Conservation (phyloP, 2,797 vertebrate species). For the Chaetodon trifasciatus region DNA sequence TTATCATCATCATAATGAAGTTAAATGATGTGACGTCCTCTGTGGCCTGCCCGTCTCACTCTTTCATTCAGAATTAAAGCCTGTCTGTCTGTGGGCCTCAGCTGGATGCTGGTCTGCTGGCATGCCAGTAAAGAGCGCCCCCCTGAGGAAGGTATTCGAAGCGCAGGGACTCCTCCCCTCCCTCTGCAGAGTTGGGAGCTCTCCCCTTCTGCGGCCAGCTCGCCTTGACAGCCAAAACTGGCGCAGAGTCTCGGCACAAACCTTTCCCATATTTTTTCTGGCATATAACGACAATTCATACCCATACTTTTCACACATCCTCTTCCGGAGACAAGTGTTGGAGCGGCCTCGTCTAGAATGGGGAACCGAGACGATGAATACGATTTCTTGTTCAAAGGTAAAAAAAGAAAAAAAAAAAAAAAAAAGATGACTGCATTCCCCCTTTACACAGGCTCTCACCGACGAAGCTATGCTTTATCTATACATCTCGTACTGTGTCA, state of each 20-base stretch:
- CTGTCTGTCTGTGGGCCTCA: neutral
- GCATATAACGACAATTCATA: conserved; percentile 47
- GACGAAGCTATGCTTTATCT: conserved; percentile 47
- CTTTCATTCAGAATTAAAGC: neutral
- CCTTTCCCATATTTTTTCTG: conserved; percentile 56
- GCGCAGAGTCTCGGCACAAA: conserved; percentile 80
- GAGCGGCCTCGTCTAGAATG: conserved; percentile 86
- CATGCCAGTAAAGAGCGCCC: conserved; percentile 57
- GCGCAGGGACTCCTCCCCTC: conserved; percentile 85
- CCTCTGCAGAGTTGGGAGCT: conserved; percentile 84
- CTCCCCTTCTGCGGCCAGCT: conserved; percentile 83
- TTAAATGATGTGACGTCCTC: too few relatives aligned
- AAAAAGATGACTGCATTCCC: conserved; percentile 70
- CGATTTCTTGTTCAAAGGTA: conserved; percentile 92
- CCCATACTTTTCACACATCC: conserved; percentile 49
- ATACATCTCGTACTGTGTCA: conserved; percentile 22
- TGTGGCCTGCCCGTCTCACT: neutral
- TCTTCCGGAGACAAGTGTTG: conserved; percentile 74
- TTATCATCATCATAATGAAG: neutral
- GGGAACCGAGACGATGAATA: conserved; percentile 91
- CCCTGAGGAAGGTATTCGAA: conserved; percentile 63
- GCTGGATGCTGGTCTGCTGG: conserved; percentile 48
- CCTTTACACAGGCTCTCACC: conserved; percentile 38
- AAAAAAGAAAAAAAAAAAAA: conserved; percentile 50
- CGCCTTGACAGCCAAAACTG: conserved; percentile 84